Base-by-base conservation (phyloP, 1,140 invertebrate genomes). In the Aleiodes sp. region DNA sequence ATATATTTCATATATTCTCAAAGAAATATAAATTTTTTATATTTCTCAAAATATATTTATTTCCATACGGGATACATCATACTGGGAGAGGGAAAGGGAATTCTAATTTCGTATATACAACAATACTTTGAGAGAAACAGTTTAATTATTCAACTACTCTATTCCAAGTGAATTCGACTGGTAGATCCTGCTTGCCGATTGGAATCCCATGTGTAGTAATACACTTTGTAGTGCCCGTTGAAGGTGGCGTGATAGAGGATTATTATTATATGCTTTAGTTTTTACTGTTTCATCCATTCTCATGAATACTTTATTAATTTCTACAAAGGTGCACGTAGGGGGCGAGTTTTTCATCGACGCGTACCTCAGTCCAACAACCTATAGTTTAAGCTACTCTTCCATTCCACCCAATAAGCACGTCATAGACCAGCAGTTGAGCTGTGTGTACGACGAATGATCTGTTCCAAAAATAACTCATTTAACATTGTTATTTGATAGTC, bases 301-400 rank as follows among this genome's bases (percentile, higher is more conserved):
- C n/a, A 70, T 79, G 77, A 79, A 82, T 82, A 79, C 81, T 82
- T 82, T 75, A 82, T 82, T 76, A 77, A 78, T 75, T 66, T 65
- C 73, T 70, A 75, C 73, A 75, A 78, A 71, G 65, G 63, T 37
- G 52, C 41, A 46, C 60, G 39, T 33, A 39, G 33, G 10, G 41
- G 33, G 10, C 21, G 66, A 52, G 52, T 35, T 16, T 41, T 31
- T 57, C 6, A 56, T 9, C 14, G 24, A 57, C 33, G 28, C 37
- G 12, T 24, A 59, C 46, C 52, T 59, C 52, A 28, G 26, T 24
- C 31, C 31, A 21, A 26, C 4, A n/a, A 37, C 29, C 19, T 43
- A 8, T 10, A 16, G 3, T 21, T 24, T 39, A 9, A 65, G n/a
- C 19, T 31, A 65, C n/a, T 24, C 4, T 52, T 52, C 12, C 26